These are phyloP conservation scores for Brachionus paranguensis DNA, from an alignment of 1,140 invertebrate genomes.

Conservation along the genomic window DNA sequence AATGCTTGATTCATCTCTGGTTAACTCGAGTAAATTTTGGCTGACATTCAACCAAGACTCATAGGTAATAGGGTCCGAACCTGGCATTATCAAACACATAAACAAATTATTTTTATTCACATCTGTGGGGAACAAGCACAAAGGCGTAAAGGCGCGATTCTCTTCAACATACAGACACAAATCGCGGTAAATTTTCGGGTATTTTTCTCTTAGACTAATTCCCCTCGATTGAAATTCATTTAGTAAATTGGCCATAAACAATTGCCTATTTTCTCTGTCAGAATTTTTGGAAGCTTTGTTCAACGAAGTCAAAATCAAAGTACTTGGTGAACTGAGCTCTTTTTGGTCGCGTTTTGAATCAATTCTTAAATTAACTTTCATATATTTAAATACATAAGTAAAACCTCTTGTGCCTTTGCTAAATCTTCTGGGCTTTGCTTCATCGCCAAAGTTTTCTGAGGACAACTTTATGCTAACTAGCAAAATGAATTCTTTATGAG, in stretches of 20 bases:
- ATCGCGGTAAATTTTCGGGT: constrained; percentile 33
- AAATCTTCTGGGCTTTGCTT: background rate
- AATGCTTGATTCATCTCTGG: background rate
- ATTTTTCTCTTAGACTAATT: constrained; percentile 17
- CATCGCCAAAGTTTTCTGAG: background rate
- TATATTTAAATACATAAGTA: constrained; percentile 9
- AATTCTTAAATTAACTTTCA: background rate
- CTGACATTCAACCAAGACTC: constrained; percentile 1
- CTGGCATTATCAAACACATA: constrained; percentile 35
- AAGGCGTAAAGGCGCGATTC: background rate
- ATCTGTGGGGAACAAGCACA: constrained; percentile 34
- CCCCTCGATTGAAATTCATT: constrained; percentile 24
- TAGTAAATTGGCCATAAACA: constrained; percentile 22
- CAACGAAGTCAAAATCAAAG: constrained; percentile 6
- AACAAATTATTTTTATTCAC: constrained; percentile 14
- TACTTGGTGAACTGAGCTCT: background rate
- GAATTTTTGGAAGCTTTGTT: background rate
- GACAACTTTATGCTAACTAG: background rate
- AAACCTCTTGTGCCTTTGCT: background rate
- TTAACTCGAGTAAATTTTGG: background rate
- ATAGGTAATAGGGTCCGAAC: constrained; percentile 21
- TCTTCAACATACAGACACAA: constrained; percentile 31
- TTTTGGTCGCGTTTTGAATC: background rate
- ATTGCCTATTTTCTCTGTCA: background rate
- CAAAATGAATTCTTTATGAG: background rate